Evolutionary conservation across 2,797 vertebrate species (phyloP), one percentile per base, ranked within the genome.

Genomic region (Salmo trutta): DNA sequence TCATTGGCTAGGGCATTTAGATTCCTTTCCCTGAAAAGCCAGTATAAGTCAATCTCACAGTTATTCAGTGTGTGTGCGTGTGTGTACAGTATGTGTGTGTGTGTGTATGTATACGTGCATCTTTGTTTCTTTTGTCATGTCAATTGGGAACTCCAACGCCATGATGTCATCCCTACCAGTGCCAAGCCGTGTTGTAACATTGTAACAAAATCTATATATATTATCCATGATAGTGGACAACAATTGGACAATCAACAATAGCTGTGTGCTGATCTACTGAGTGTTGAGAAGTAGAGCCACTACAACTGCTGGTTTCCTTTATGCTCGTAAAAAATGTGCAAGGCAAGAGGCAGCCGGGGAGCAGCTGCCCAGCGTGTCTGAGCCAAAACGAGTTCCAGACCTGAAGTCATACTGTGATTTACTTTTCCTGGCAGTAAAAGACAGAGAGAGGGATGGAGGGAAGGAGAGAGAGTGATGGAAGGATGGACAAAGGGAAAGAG

Each of bases 381-480:
- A 83, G 84, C 84, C 88, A 82, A 86, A 90, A 92, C 84, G 78
- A 84, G 86, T 90, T 88, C 87, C 89, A 93, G 91, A 90, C 87
- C 81, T 79, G 85, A 79, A 87, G 90, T 88, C 84, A 82, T 83
- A 80, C 86, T 77, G 85, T 85, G 89, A 91, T 93, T 91, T 92
- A 93, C 84, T 93, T 93, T 93, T 92, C 90, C 90, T 92, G 93
- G 92, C 91, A 91, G 74, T 21, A 16, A 87, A 88, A 90, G 82
- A 88, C 79, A 92, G 84, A 85, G 65, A 24, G 85, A 47, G 41
- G 76, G 72, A 3, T 14, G 1, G 5, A 36, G 10, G 17, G 73
- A 15, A 59, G 33, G 36, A 62, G 70, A 67, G 41, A 41, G 59
- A 29, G 69, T 21, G 19, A 41, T 62, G 1, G 75, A 41, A 71